Percentiles rank a stretch among this genome's conserved stretches.
Evolutionary conservation across 2,797 vertebrate genomes (phyloP).

Genomic region (Arnoldichthys spilopterus): DNA sequence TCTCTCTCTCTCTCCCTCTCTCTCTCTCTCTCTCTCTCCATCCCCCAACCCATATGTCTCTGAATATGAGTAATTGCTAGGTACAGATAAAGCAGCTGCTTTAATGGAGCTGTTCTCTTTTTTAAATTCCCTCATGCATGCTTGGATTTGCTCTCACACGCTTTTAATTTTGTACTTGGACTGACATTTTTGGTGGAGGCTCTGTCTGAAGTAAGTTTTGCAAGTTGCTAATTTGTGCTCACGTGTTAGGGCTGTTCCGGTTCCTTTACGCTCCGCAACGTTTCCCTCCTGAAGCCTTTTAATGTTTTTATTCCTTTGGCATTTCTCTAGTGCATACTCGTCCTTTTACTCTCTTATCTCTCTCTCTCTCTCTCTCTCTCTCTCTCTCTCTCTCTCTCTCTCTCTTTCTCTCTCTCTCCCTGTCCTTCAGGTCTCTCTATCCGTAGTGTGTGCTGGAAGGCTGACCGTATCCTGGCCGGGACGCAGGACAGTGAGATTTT

Average conservation of each 20-base stretch:
- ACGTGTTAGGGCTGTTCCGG: neutral
- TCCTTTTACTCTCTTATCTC: neutral
- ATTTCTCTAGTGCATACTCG: neutral
- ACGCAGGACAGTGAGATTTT: slow-evolving; percentile 98
- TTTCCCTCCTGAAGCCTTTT: neutral
- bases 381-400: neutral
- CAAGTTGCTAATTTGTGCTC: slow-evolving; percentile 1
- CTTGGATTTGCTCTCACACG: neutral
- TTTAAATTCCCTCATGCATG: neutral
- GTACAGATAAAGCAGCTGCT: slow-evolving; percentile 9
- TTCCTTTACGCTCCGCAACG: neutral
- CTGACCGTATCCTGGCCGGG: slow-evolving; percentile 90
- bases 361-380: neutral
- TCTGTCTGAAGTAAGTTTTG: neutral
- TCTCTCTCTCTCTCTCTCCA: neutral
- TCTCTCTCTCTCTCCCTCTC: slow-evolving; percentile 1
- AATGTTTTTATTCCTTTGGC: neutral
- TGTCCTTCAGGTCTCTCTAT: slow-evolving; percentile 85
- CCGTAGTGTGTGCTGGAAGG: slow-evolving; percentile 95
- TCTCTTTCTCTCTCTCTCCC: neutral
- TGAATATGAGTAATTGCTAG: slow-evolving; percentile 10
- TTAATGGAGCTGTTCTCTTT: neutral
- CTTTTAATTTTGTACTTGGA: neutral
- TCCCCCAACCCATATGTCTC: neutral
- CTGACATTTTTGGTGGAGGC: neutral